Base-by-base conservation (phyloP, 2,113 vertebrate genomes). In the Hippocampus comes region DNA sequence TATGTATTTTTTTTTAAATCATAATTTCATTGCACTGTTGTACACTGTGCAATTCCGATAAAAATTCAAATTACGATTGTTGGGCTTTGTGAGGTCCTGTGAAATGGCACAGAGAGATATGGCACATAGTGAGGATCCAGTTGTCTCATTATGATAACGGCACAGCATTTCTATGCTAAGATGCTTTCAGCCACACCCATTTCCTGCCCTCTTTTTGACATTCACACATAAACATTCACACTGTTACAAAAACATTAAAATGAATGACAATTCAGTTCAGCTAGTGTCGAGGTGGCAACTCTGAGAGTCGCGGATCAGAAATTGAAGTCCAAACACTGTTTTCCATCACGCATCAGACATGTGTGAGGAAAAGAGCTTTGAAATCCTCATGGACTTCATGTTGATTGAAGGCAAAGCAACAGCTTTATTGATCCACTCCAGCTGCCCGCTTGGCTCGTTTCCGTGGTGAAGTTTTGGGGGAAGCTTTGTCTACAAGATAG, bases 371-470 rank as follows among this genome's bases (percentile, higher is more conserved):
- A 68, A 56, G 61, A 60, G 64, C 63, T 61, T 63, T 77, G 38
- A 82, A 82, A 80, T 73, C 75, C 71, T 76, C 60, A 69, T 48
- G 51, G 63, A 76, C 34, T 20, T 17, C 34, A 67, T 57, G 68
- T 71, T 20, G 46, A 83, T 23, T 23, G 63, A 46, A 43, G 38
- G 55, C 49, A 57, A 75, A 42, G 2, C 0, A 27, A 48, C 7
- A 1, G 11, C 34, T 73, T 90, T 89, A 93, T 80, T 90, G 88
- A 76, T 93, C 91, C 3, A 76, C 57, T 53, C 92, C 92, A 0
- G 82, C 91, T 18, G 91, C 88, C 67, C 92, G 86, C 46, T 89
- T 93, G 83, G 88, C 85, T 66, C 92, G 84, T 82, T 93, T 93
- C 73, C 92, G 74, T 25, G 91, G 92, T 25, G 92, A 93, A 18